Evolutionary conservation across 2,113 vertebrate genomes (phyloP), one percentile per base, ranked within the genome.

Genomic region (Carassius auratus): DNA sequence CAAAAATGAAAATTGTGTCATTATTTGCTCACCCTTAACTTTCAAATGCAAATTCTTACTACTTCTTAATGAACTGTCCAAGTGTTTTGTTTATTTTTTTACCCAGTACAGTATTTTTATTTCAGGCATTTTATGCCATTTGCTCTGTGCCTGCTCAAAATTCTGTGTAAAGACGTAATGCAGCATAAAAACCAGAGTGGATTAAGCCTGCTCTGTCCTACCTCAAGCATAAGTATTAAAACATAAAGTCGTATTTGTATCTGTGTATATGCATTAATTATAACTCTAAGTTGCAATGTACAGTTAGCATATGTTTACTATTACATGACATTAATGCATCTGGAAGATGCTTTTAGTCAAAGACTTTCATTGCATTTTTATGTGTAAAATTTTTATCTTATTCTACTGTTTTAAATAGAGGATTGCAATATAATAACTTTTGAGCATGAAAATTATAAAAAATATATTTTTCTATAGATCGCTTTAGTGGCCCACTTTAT

Each of bases 1-100:
- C 26, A 69, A 14, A 69, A 81, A 50, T n/a, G 45, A 55, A 48
- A 76, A 76, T 55, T 76, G 26, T 76, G 45, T 69, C 79, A 52
- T 50, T 30, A 30, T 19, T 52, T 17, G 9, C 30, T 23, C 52
- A 23, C 4, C 23, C 8, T 57, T 21, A 57, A 57, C 55, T 57
- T 57, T 57, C 55, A 2, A 57, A 19, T 19, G 17, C 52, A 55
- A 7, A 17, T 57, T 57, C 15, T 19, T 57, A 17, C 15, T 38
- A 55, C 17, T 55, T 55, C 52, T 2, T 38, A 38, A 6, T 3
- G 1, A 55, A 55, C 26, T 26, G 26, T 26, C 26, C 26, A 57
- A 57, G 7, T 48, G 1, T 50, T 4, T 50, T 50, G 1, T 50
- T 50, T 50, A 30, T 30, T 30, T 30, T 30, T 30, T 38, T 7